Conservation (phyloP, 2,888 invertebrate species). For the Acanthosepion pharaonis region DNA sequence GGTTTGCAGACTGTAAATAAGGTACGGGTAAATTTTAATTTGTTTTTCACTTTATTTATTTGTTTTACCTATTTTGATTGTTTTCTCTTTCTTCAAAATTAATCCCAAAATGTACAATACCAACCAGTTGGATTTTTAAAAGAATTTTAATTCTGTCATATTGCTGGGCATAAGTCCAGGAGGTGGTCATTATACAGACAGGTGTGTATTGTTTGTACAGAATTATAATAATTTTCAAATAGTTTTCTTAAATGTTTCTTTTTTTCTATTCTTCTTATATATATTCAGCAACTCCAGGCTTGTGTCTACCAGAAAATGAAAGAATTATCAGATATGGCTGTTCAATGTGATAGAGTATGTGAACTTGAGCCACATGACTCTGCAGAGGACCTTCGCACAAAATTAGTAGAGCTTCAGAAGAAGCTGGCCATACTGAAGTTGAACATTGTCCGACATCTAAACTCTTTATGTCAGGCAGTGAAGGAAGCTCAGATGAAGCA, state of each 20-base stretch:
- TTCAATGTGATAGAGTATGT: conserved; percentile 69
- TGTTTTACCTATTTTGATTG: too few relatives aligned
- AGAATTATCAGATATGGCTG: conserved; percentile 68
- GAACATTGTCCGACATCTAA: conserved; percentile 63
- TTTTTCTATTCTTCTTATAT: conserved; percentile 44
- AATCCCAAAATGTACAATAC: too few relatives aligned
- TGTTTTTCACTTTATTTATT: too few relatives aligned
- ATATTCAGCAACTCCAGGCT: conserved; percentile 63
- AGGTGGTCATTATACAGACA: too few relatives aligned
- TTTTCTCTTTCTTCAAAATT: too few relatives aligned
- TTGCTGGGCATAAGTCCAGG: too few relatives aligned
- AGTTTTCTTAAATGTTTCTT: neutral
- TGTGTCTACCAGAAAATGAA: conserved; percentile 65
- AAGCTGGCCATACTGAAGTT: conserved; percentile 66
- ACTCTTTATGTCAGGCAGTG: conserved; percentile 60
- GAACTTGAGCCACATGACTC: conserved; percentile 61
- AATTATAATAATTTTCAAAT: too few relatives aligned
- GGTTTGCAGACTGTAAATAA: too few relatives aligned
- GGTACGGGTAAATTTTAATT: too few relatives aligned
- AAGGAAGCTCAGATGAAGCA: conserved; percentile 66
- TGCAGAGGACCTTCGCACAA: conserved; percentile 63
- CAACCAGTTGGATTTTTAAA: too few relatives aligned
- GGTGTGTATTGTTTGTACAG: too few relatives aligned
- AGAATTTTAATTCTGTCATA: too few relatives aligned
- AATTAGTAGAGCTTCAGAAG: conserved; percentile 64